Evolutionary conservation across 2,888 invertebrate genomes (phyloP), one percentile per base, ranked within the genome.

Genomic region (Hypsopygia costalis): DNA sequence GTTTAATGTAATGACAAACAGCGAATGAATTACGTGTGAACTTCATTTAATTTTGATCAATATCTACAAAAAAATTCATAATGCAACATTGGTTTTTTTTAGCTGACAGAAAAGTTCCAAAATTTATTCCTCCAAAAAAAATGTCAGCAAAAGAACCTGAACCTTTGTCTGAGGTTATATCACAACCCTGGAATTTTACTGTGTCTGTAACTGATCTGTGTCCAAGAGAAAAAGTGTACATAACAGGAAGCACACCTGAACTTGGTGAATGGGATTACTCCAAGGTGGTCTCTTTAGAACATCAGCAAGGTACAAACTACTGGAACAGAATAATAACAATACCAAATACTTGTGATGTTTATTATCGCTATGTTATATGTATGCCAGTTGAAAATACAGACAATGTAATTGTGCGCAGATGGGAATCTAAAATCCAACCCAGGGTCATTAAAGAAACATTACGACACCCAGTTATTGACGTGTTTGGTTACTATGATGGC

Each of bases 371-470:
- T 75, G 93, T 93, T 52, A 90, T 95, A 45, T 94, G 94, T 69
- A 89, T 93, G 33, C 64, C 93, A 9, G 90, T 93, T 65, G 93
- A 94, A 45, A 82, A 88, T 25, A 86, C 89, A 34, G 72, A 86
- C 40, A 83, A 90, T 44, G 75, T 92, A 6, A 89, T 94, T 44
- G 92, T 96, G 8, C 90, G 94, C 6, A 90, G 90, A 45, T 97
- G 97, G 97, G 97, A 97, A 78, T 94, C 95, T 0, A 92, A 93
- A 65, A 76, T 94, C 51, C 79, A 86, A 38, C 93, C 96, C 16
- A 87, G 97, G 49, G 62, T 85, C 35, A 91, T 96, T 32, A 83
- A 61, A 42, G 71, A 81, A 51, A 72, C 80, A 40, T 67, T 69
- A 58, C 56, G 73, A 29, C 69, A 85, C 50, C 89, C 90, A 25